Base-by-base conservation (phyloP, 2,797 vertebrate genomes). In the Spinibarbus caldwelli region DNA sequence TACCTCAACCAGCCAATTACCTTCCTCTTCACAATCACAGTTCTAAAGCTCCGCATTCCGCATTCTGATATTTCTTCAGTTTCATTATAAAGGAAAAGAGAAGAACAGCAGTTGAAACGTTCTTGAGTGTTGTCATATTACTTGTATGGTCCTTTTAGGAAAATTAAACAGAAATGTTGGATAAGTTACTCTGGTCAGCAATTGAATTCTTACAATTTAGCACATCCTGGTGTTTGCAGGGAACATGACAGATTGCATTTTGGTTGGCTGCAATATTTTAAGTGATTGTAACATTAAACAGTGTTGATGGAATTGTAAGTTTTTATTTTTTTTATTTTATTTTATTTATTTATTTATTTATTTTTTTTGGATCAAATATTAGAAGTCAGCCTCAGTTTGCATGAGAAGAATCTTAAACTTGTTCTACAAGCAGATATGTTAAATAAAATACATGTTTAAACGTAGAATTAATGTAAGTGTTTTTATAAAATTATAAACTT, bases 1-100 rank as follows among this genome's bases (percentile, higher is more conserved):
- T 96, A 96, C 95, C 95, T 95, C 93, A 94, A 95, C 95, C 93
- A 92, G 94, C 93, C 95, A 95, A 95, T 95, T 96, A 93, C 95
- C 93, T 89, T 91, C 91, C 90, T 92, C 90, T 78, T 89, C 88
- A 89, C 76, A 15, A 84, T 70, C 73, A 49, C 29, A 41, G 19
- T 81, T 90, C 90, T 47, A 21, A 68, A 79, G 19, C 41, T 64
- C 23, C 1, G 66, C 26, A 59, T 64, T 76, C 43, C 47, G 11
- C 41, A 52, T 85, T 23, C 14, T 31, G 17, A 73, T 14, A 73
- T 73, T 72, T 80, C 31, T 62, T 45, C 9, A 36, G 57, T 34
- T 78, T 78, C 2, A 34, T 57, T 57, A 45, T 29, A 47, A 67
- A 83, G 41, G 14, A 23, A 83, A 52, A 83, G 52, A n/a, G 57